phyloP scores from a whole-genome alignment of 2,888 invertebrate genomes.

The Euclidia mi region DNA sequence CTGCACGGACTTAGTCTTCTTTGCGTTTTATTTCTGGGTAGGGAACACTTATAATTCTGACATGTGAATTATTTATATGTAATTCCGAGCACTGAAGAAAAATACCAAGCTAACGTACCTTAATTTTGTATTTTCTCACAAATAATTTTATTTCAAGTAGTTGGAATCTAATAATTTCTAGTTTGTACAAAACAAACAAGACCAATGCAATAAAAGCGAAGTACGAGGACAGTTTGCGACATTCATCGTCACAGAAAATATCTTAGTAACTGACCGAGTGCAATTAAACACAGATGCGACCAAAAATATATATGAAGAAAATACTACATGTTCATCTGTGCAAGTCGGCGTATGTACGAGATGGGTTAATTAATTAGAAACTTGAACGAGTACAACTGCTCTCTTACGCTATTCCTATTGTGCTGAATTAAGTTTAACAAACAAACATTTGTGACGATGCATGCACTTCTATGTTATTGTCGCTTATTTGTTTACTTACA shows the following conservation, averaged over 20 bases:
- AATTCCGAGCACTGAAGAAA: too few species aligned
- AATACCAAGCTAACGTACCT: too few species aligned
- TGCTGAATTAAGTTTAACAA: background rate
- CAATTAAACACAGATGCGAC: constrained; percentile 57
- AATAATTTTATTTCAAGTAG: background rate
- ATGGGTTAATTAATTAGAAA: constrained; percentile 36
- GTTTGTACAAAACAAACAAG: constrained; percentile 42
- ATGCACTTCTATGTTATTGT: too few species aligned
- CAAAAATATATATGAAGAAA: constrained; percentile 45
- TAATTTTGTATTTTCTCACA: background rate
- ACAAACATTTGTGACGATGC: background rate
- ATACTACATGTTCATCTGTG: constrained; percentile 37
- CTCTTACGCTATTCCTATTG: background rate
- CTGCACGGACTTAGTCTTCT: too few species aligned
- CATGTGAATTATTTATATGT: too few species aligned
- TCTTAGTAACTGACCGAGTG: constrained; percentile 39
- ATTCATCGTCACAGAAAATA: constrained; percentile 48
- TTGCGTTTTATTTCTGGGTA: too few species aligned
- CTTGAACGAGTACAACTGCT: constrained; percentile 8
- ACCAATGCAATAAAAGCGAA: constrained; percentile 40
- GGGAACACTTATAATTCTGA: too few species aligned
- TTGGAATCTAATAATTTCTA: constrained; percentile 34
- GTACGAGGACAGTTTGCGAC: constrained; percentile 33
- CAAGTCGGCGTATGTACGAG: constrained; percentile 14
- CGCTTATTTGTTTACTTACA: too few species aligned